These are phyloP conservation scores for Drosophila rhopaloa DNA, from an alignment of 1,140 invertebrate species.

Conservation along the genomic window DNA sequence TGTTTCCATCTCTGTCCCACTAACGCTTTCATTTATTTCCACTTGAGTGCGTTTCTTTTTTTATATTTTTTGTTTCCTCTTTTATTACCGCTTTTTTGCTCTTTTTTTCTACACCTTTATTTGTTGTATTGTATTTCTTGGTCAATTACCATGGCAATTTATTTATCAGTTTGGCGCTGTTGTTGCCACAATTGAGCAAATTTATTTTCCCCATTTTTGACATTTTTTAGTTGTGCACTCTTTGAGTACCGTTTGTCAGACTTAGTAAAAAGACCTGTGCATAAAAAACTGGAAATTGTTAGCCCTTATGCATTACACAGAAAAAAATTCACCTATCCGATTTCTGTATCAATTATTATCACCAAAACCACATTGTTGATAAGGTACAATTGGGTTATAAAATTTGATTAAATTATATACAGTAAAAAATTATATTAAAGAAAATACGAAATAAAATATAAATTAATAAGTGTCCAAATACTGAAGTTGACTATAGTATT, in stretches of 20 bases:
- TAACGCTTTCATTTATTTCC: constrained; percentile 62
- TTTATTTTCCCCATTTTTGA: constrained; percentile 22
- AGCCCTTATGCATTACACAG: not conserved
- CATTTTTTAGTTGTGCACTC: not conserved
- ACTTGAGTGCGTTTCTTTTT: constrained; percentile 52
- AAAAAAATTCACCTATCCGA: not conserved
- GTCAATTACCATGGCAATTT: constrained; percentile 69
- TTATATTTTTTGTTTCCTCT: constrained; percentile 31
- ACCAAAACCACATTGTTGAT: no score
- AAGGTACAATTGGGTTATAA: no score
- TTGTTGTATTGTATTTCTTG: constrained; percentile 34
- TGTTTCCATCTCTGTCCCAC: constrained; percentile 14
- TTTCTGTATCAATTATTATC: no score
- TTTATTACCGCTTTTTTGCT: constrained; percentile 37
- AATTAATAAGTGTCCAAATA: no score
- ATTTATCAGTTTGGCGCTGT: constrained; percentile 47
- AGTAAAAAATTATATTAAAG: no score
- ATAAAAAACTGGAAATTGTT: not conserved
- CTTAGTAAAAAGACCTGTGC: not conserved
- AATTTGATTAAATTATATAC: no score
- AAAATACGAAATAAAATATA: no score
- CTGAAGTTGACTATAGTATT: no score
- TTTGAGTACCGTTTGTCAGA: constrained; percentile 1
- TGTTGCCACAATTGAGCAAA: constrained; percentile 20
- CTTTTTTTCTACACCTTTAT: constrained; percentile 21